Percentiles rank a stretch among this genome's conserved stretches.
Conservation (phyloP, 2,113 vertebrate genomes). For the Dinomys branickii region DNA sequence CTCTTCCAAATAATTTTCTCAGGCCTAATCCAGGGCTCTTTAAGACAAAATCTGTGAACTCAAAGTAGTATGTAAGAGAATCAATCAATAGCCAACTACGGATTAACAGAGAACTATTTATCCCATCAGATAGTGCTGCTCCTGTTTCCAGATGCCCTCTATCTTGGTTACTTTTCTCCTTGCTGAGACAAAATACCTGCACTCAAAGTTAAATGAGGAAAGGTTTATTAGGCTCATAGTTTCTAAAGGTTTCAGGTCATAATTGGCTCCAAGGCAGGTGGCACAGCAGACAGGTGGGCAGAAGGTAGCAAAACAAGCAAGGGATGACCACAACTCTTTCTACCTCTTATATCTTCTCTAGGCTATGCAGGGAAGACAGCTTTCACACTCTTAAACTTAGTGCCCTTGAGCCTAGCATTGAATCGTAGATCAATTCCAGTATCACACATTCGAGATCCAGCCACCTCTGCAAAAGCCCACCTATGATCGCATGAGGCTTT, state of each 20-base stretch:
- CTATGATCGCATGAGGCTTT: too few species aligned
- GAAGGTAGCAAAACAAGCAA: not conserved
- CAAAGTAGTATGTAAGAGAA: not conserved
- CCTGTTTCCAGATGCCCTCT: not conserved
- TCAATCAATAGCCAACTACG: not conserved
- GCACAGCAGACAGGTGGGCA: not conserved
- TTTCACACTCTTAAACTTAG: not conserved
- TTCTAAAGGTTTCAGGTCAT: not conserved
- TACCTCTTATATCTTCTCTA: not conserved
- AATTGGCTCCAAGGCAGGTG: not conserved
- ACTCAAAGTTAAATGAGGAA: not conserved
- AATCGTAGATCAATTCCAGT: too few species aligned
- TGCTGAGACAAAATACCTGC: not conserved
- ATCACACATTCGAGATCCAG: too few species aligned
- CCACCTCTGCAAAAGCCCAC: too few species aligned
- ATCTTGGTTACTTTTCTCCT: not conserved
- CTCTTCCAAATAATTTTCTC: not conserved
- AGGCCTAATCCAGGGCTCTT: not conserved
- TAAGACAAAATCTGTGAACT: not conserved
- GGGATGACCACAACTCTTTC: not conserved
- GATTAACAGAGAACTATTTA: constrained; percentile 18
- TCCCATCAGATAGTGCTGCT: not conserved
- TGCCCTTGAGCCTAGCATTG: too few species aligned
- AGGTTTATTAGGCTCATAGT: not conserved
- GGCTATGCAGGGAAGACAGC: not conserved